phyloP scores from a whole-genome alignment of 2,113 vertebrate genomes.

The Enhydra lutris region DNA sequence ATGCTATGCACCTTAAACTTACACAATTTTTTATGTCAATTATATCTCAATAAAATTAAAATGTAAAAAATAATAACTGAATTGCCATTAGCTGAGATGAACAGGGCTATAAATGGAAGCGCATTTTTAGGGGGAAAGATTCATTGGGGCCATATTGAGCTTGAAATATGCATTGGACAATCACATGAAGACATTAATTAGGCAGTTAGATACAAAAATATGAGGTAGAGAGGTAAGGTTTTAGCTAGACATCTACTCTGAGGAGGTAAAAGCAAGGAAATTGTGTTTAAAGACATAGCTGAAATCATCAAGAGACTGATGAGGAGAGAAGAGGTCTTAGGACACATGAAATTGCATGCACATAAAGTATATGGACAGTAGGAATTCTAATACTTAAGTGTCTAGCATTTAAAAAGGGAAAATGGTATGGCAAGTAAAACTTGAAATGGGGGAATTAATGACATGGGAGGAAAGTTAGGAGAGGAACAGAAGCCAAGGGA shows the following conservation, averaged over 20 bases:
- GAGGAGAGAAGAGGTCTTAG: not conserved
- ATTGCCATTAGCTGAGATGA: not conserved
- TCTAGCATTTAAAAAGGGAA: not conserved
- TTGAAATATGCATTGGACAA: not conserved
- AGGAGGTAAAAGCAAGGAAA: not conserved
- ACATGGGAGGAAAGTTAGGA: not conserved
- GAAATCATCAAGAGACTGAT: not conserved
- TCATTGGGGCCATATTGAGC: not conserved
- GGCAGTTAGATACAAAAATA: not conserved
- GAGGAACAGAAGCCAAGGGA: not conserved
- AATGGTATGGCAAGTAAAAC: not conserved
- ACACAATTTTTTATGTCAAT: not conserved
- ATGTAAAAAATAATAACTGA: not conserved
- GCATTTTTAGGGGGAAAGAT: not conserved
- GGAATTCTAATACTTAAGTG: not conserved
- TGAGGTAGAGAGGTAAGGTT: not conserved
- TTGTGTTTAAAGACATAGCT: not conserved
- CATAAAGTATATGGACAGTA: not conserved
- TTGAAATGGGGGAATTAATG: not conserved
- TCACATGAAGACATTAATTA: not conserved
- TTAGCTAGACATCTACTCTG: not conserved
- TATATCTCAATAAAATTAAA: not conserved
- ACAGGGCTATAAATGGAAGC: not conserved
- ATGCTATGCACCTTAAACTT: not conserved
- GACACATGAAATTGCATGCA: not conserved